These are phyloP conservation scores for Elaphurus davidianus DNA, from an alignment of 2,113 vertebrate species.

Conservation along the genomic window DNA sequence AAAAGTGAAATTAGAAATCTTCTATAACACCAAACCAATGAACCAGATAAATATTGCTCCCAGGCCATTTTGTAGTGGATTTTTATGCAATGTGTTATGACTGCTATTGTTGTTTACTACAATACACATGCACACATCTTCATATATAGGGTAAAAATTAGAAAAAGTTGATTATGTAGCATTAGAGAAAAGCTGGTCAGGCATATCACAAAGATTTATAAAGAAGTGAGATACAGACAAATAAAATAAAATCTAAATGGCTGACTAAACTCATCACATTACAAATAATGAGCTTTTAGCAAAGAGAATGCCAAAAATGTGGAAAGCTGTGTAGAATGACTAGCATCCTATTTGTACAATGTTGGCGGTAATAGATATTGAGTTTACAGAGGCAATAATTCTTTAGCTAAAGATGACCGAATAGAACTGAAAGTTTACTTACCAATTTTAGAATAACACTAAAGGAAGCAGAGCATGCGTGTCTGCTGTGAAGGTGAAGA, in stretches of 20 bases:
- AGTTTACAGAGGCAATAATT: background rate
- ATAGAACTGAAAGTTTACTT: background rate
- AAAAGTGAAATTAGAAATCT: background rate
- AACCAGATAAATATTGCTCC: background rate
- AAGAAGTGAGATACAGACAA: background rate
- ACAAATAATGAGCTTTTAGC: background rate
- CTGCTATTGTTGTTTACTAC: background rate
- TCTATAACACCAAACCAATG: background rate
- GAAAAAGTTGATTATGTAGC: background rate
- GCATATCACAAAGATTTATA: background rate
- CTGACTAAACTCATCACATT: background rate
- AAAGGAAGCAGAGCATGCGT: background rate
- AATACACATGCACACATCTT: background rate
- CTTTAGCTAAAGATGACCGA: background rate
- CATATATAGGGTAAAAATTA: background rate
- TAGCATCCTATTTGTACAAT: background rate
- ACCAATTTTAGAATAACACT: accelerated
- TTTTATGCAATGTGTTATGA: background rate
- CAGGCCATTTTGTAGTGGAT: background rate
- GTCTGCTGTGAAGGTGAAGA: background rate
- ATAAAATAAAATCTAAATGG: background rate
- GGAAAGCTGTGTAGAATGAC: background rate
- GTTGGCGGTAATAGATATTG: background rate
- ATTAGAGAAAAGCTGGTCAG: background rate
- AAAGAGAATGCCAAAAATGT: background rate